These are phyloP conservation scores for Zosterops lateralis DNA, from an alignment of 2,113 vertebrate genomes.

Conservation along the genomic window DNA sequence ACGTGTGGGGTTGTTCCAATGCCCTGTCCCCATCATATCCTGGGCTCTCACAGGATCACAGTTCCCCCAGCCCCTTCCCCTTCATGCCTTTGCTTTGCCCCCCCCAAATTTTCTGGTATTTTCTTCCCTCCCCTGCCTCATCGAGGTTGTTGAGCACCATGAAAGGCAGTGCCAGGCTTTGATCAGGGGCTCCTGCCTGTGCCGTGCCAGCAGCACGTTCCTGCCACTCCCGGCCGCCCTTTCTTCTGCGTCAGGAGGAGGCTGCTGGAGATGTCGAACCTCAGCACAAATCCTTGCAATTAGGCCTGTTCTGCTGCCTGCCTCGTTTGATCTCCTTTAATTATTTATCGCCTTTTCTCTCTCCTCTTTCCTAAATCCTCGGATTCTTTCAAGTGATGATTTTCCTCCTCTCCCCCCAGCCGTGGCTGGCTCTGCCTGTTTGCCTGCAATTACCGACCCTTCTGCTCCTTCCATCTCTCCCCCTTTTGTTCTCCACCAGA, in stretches of 20 bases:
- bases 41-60: fast-evolving
- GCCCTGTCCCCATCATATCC: fast-evolving
- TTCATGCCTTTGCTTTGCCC: not conserved
- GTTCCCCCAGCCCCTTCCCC: not conserved
- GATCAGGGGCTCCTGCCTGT: not conserved
- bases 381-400: slow-evolving; percentile 19
- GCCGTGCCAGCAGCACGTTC: not conserved
- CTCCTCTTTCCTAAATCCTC: not conserved
- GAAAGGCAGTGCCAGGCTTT: not conserved
- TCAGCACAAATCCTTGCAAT: slow-evolving; percentile 1
- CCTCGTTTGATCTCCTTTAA: slow-evolving; percentile 58
- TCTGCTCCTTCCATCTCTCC: not conserved
- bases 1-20: fast-evolving
- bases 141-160: not conserved
- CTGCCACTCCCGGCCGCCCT: not conserved
- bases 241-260: not conserved
- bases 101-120: not conserved
- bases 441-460: not conserved
- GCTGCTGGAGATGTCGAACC: not conserved
- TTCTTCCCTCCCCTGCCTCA: not conserved
- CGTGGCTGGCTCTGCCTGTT: not conserved
- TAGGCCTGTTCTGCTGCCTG: slow-evolving; percentile 41
- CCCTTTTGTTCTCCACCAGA: slow-evolving; percentile 19
- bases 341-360: slow-evolving; percentile 32
- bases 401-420: not conserved